A percentile compares a stretch with the other conserved stretches of the same genome.
Evolutionary conservation across 1,140 invertebrate genomes (phyloP).

Genomic region (Zaprionus ornatus): DNA sequence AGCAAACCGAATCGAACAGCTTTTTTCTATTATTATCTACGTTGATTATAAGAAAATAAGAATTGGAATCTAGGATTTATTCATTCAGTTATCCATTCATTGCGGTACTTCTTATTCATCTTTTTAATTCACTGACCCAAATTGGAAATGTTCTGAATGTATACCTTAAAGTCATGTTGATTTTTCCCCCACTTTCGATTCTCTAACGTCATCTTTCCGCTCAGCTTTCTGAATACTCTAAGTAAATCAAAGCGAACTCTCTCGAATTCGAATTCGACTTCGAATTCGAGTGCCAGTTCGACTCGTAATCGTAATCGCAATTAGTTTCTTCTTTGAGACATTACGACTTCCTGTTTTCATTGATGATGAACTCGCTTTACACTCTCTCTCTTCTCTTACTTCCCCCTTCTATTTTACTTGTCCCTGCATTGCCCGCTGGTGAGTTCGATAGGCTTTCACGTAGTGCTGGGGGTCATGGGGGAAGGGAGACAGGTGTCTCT

Average conservation of each 20-base stretch:
- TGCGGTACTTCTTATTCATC: background rate
- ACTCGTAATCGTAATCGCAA: constrained; percentile 17
- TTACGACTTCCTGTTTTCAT: constrained; percentile 41
- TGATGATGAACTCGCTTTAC: constrained; percentile 19
- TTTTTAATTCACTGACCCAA: constrained; percentile 2
- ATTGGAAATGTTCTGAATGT: constrained; percentile 1
- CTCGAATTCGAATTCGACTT: background rate
- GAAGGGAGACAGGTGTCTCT: constrained; percentile 34
- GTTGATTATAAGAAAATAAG: background rate
- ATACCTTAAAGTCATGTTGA: background rate
- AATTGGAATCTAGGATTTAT: background rate
- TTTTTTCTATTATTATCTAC: background rate
- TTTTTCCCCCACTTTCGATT: constrained; percentile 11
- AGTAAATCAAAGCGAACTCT: background rate
- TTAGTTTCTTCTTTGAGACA: constrained; percentile 28
- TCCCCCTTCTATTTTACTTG: too few relatives aligned
- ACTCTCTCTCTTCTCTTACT: background rate
- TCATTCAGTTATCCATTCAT: background rate
- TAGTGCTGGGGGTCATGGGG: background rate
- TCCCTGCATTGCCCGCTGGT: background rate
- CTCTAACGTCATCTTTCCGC: constrained; percentile 38
- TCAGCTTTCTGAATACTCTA: background rate
- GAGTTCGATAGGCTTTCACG: constrained; percentile 33
- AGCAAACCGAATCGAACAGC: constrained; percentile 22
- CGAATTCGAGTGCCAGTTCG: background rate